These are phyloP conservation scores for Ectemnius continuus DNA, from an alignment of 2,888 invertebrate species.

Conservation along the genomic window DNA sequence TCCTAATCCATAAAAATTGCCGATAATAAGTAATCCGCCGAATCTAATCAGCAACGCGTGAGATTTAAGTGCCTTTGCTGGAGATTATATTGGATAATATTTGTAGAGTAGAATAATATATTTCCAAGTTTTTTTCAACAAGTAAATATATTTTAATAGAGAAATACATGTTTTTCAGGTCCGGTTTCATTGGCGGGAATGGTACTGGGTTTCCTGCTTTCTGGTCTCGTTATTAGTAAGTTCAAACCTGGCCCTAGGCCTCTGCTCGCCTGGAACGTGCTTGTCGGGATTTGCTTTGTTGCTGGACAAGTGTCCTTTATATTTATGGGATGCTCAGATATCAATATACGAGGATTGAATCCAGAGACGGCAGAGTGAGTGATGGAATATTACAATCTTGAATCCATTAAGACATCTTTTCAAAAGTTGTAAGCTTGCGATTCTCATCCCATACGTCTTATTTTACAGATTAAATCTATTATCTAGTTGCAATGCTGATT, in stretches of 20 bases:
- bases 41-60: neutral
- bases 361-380: constrained; percentile 72
- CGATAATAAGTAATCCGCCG: neutral
- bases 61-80: neutral
- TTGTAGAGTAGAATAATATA: neutral
- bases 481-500: constrained; percentile 81
- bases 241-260: constrained; percentile 81
- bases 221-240: constrained; percentile 82
- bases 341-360: constrained; percentile 74
- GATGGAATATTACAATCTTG: too few species aligned
- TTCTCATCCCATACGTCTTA: neutral
- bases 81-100: neutral
- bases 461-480: constrained; percentile 79
- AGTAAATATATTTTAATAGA: neutral
- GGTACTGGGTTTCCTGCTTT: constrained; percentile 81
- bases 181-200: constrained; percentile 81
- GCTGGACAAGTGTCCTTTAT: constrained; percentile 80
- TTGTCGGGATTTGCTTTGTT: constrained; percentile 81
- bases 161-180: constrained; percentile 68
- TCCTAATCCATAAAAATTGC: neutral
- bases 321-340: constrained; percentile 80
- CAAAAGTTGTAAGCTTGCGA: too few species aligned
- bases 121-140: neutral
- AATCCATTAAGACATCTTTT: too few species aligned
- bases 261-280: constrained; percentile 82